These are phyloP conservation scores for Metaphire vulgaris DNA, from an alignment of 1,140 invertebrate species.

Conservation along the genomic window DNA sequence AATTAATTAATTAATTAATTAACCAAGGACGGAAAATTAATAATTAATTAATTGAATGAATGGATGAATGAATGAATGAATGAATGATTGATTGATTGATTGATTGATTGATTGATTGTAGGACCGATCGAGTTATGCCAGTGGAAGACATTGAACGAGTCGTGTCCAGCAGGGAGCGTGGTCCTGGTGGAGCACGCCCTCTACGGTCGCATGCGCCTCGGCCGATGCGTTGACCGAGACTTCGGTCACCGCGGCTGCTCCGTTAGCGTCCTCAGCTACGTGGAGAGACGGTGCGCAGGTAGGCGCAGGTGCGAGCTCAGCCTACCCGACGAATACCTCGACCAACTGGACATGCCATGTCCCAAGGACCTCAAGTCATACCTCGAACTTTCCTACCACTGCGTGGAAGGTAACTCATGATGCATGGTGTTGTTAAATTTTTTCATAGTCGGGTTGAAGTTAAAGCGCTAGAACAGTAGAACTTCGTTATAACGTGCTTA, in stretches of 20 bases:
- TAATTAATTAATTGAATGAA: too few relatives aligned
- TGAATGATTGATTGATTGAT: too few relatives aligned
- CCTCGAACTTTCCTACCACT: constrained; percentile 13
- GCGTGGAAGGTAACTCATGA: constrained; percentile 5
- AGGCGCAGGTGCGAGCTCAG: neutral
- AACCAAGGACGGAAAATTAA: too few relatives aligned
- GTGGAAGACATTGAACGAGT: neutral
- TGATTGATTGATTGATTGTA: too few relatives aligned
- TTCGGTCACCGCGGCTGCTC: constrained; percentile 5
- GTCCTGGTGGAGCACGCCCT: constrained; percentile 17
- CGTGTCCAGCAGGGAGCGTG: neutral
- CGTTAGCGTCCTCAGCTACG: neutral
- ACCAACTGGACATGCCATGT: neutral
- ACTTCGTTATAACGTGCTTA: too few relatives aligned
- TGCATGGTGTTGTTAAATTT: too few relatives aligned
- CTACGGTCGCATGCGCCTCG: constrained; percentile 16
- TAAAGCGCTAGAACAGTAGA: too few relatives aligned
- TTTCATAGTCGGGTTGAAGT: too few relatives aligned
- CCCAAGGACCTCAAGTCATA: constrained; percentile 14
- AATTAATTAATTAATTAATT: too few relatives aligned
- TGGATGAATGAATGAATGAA: too few relatives aligned
- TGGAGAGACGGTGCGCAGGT: constrained; percentile 13
- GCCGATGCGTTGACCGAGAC: constrained; percentile 10
- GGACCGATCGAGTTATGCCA: neutral
- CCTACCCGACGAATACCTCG: neutral